Percentiles rank a stretch among this genome's conserved stretches.
phyloP scores from a whole-genome alignment of 2,888 invertebrate genomes.

The Hirtodrosophila alboralis region DNA sequence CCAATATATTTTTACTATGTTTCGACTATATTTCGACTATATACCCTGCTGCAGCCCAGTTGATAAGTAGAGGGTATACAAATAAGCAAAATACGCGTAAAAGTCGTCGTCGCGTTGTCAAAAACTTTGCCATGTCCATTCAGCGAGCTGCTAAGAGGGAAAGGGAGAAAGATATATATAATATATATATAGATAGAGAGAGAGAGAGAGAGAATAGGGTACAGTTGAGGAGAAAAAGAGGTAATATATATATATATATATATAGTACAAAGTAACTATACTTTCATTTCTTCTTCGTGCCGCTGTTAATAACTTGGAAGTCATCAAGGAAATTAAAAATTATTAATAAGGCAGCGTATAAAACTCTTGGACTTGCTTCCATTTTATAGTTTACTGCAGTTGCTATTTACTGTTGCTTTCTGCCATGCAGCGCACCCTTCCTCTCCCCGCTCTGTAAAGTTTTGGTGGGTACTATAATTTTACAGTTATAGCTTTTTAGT shows the following conservation, averaged over 20 bases:
- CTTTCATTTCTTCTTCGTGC: slow-evolving; percentile 34
- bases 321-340: slow-evolving; percentile 83
- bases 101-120: slow-evolving; percentile 47
- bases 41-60: too few species aligned
- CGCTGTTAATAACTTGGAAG: slow-evolving; percentile 80
- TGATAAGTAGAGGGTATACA: slow-evolving; percentile 1
- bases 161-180: background rate
- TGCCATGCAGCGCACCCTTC: background rate
- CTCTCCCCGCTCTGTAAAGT: slow-evolving; percentile 43
- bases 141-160: background rate
- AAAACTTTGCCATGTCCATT: slow-evolving; percentile 36
- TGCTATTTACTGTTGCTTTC: slow-evolving; percentile 50
- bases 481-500: slow-evolving; percentile 79
- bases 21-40: too few species aligned
- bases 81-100: slow-evolving; percentile 49
- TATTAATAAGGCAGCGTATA: slow-evolving; percentile 79
- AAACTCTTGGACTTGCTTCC: slow-evolving; percentile 56
- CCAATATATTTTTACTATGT: too few species aligned
- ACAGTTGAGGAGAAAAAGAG: background rate
- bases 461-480: slow-evolving; percentile 75
- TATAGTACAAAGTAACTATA: slow-evolving; percentile 24
- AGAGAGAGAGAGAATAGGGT: background rate
- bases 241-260: too few species aligned
- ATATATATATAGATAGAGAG: too few species aligned
- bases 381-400: slow-evolving; percentile 73